A percentile compares a stretch with the other conserved stretches of the same genome.
phyloP scores from a whole-genome alignment of 2,888 invertebrate species.

The Argynnis bischoffii region DNA sequence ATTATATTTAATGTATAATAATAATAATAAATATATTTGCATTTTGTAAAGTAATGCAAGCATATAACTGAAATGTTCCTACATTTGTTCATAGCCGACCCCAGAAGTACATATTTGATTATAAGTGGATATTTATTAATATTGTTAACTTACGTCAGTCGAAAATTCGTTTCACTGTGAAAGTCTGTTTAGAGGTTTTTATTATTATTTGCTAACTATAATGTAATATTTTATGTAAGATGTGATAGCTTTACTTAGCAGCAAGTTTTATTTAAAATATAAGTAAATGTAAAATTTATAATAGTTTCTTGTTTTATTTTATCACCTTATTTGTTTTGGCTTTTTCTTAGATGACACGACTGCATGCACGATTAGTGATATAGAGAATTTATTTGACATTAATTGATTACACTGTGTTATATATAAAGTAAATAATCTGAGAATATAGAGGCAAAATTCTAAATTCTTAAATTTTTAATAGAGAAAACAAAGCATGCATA shows the following conservation, averaged over 20 bases:
- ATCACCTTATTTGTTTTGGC: slow-evolving; percentile 58
- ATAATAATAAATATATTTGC: slow-evolving; percentile 45
- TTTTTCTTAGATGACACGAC: slow-evolving; percentile 58
- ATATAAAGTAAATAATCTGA: too few relatives aligned
- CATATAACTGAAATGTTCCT: slow-evolving; percentile 67
- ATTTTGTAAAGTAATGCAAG: slow-evolving; percentile 55
- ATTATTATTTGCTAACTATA: slow-evolving; percentile 75
- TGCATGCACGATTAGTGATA: slow-evolving; percentile 50
- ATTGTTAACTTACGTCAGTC: slow-evolving; percentile 41
- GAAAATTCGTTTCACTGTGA: slow-evolving; percentile 59
- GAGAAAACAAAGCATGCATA: too few relatives aligned
- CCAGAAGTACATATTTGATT: slow-evolving; percentile 47
- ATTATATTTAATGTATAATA: slow-evolving; percentile 52
- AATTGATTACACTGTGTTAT: too few relatives aligned
- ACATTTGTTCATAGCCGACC: slow-evolving; percentile 50
- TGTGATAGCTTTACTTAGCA: slow-evolving; percentile 81
- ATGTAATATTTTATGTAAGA: slow-evolving; percentile 63
- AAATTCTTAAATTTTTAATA: too few relatives aligned
- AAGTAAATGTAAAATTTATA: slow-evolving; percentile 71
- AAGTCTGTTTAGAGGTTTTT: slow-evolving; percentile 71
- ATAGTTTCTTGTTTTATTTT: slow-evolving; percentile 72
- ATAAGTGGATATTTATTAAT: slow-evolving; percentile 70
- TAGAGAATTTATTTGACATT: not conserved
- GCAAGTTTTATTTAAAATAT: slow-evolving; percentile 76
- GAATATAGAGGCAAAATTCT: too few relatives aligned